These are phyloP conservation scores for Omphaloscelis lunosa DNA, from an alignment of 2,888 invertebrate genomes.

Conservation along the genomic window DNA sequence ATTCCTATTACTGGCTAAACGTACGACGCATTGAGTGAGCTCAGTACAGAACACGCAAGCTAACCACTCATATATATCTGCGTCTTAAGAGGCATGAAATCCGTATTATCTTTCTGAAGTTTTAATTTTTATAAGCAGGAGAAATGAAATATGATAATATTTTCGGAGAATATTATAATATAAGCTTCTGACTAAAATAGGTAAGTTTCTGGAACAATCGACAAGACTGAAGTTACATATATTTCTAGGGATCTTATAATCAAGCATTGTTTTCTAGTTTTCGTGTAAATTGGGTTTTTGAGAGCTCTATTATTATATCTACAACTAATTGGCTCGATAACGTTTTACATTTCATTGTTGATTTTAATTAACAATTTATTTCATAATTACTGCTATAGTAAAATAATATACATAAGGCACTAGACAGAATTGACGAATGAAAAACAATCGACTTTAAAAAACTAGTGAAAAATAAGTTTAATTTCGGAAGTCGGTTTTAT, in stretches of 20 bases:
- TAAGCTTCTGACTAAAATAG: neutral
- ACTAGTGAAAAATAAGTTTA: too few species aligned
- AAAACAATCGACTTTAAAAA: too few species aligned
- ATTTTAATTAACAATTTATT: neutral
- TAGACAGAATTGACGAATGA: neutral
- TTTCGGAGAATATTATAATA: neutral
- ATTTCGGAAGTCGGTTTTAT: too few species aligned
- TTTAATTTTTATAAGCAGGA: constrained; percentile 1
- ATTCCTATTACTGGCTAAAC: too few species aligned
- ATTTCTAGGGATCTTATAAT: neutral
- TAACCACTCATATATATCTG: too few species aligned
- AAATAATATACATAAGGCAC: too few species aligned
- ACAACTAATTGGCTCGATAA: neutral
- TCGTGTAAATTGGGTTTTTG: neutral
- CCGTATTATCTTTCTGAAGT: neutral
- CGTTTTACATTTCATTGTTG: neutral
- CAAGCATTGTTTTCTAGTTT: neutral
- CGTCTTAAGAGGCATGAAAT: constrained; percentile 19
- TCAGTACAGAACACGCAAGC: too few species aligned
- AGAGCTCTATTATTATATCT: neutral
- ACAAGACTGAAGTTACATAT: neutral
- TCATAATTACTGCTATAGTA: neutral
- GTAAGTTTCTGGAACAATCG: neutral
- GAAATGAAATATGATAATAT: neutral
- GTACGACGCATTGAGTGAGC: too few species aligned